Evolutionary conservation across 2,113 vertebrate species (phyloP).

Genomic region (Aythya baeri): DNA sequence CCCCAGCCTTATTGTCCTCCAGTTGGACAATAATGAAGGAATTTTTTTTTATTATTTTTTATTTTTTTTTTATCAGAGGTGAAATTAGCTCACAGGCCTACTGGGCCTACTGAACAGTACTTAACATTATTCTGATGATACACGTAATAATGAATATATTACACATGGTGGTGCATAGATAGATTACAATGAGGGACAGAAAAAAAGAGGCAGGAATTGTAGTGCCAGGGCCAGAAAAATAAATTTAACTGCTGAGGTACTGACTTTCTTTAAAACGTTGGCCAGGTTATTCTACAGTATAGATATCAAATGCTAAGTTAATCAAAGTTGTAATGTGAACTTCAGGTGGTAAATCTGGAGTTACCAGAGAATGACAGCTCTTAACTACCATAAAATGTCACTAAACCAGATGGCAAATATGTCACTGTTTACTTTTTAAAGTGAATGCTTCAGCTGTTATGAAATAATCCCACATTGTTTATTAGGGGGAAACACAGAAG

Average conservation of each 20-base stretch:
- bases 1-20: neutral
- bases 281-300: neutral
- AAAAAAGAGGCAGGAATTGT: neutral
- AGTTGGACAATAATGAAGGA: accelerated
- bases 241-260: neutral
- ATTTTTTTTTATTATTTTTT: neutral
- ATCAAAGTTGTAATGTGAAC: slow-evolving; percentile 32
- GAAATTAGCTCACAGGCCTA: neutral
- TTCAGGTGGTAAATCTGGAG: slow-evolving; percentile 42
- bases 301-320: neutral
- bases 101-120: neutral
- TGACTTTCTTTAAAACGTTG: neutral
- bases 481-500: slow-evolving; percentile 41
- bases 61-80: neutral
- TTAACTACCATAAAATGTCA: slow-evolving; percentile 48
- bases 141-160: neutral
- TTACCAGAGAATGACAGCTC: slow-evolving; percentile 49
- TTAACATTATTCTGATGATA: neutral
- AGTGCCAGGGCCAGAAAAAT: neutral
- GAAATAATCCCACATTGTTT: slow-evolving; percentile 60
- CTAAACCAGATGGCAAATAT: slow-evolving; percentile 66
- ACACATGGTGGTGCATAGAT: neutral
- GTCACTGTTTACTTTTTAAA: slow-evolving; percentile 64
- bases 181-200: neutral
- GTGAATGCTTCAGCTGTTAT: slow-evolving; percentile 51